phyloP scores from a whole-genome alignment of 1,140 invertebrate species.

The Drosophila punjabiensis region DNA sequence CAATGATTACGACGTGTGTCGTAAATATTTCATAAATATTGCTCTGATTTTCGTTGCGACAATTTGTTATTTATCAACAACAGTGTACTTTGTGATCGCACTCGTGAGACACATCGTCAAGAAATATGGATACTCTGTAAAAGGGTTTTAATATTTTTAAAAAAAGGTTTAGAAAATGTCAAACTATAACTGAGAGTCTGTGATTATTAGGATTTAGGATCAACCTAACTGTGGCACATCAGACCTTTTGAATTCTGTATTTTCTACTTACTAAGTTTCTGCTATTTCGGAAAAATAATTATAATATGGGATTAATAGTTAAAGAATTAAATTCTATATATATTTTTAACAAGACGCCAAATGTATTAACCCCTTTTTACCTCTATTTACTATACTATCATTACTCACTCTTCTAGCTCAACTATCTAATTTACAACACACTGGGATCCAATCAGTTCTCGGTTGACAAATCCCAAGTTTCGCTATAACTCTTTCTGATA shows the following conservation, averaged over 20 bases:
- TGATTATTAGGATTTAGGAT: too few relatives aligned
- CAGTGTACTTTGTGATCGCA: slow-evolving; percentile 50
- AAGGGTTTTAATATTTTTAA: not conserved
- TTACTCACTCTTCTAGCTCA: slow-evolving; percentile 1
- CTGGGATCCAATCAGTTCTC: slow-evolving; percentile 3
- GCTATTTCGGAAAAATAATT: too few relatives aligned
- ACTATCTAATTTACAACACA: slow-evolving; percentile 23
- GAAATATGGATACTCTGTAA: slow-evolving; percentile 38
- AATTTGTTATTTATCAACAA: slow-evolving; percentile 82
- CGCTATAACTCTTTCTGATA: slow-evolving; percentile 46
- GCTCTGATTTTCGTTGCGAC: slow-evolving; percentile 83
- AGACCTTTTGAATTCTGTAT: too few relatives aligned
- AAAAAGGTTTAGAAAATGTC: not conserved
- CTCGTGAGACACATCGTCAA: not conserved
- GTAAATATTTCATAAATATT: slow-evolving; percentile 83
- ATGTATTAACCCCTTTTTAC: not conserved
- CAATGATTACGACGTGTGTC: slow-evolving; percentile 81
- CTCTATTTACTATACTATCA: not conserved
- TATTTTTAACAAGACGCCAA: too few relatives aligned
- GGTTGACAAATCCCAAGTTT: slow-evolving; percentile 17
- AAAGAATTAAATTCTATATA: too few relatives aligned
- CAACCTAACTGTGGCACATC: too few relatives aligned
- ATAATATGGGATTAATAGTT: too few relatives aligned
- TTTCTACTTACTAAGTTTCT: too few relatives aligned
- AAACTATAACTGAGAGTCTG: too few relatives aligned